Percentiles rank a stretch among this genome's conserved stretches.
These are phyloP conservation scores for Porites lobata DNA, from an alignment of 92 coral and sea anemone species.

Conservation along the genomic window DNA sequence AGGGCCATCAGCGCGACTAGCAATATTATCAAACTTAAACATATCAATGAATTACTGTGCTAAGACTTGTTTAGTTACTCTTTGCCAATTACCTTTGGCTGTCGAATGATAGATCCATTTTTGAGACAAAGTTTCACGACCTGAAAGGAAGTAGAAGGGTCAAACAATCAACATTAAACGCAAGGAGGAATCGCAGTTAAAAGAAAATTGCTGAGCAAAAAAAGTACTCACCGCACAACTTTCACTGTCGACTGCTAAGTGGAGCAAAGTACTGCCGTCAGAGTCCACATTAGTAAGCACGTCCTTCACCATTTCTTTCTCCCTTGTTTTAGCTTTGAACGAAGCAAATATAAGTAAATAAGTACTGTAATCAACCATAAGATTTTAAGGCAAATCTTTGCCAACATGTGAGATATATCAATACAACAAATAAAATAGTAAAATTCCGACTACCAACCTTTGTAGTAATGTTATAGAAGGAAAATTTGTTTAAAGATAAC, in stretches of 20 bases:
- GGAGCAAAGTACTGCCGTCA: conserved; percentile 74
- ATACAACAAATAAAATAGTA: too few relatives aligned
- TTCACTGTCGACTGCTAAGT: conserved; percentile 80
- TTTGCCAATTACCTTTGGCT: conserved; percentile 65
- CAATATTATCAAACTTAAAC: too few relatives aligned
- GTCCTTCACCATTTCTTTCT: conserved; percentile 35
- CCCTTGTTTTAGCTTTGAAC: conserved; percentile 38
- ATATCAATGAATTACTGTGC: too few relatives aligned
- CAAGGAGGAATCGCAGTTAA: background rate
- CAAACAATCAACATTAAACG: background rate
- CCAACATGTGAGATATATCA: too few relatives aligned
- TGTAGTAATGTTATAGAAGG: too few relatives aligned
- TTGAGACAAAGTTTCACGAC: conserved; percentile 67
- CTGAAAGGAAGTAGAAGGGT: conserved; percentile 4
- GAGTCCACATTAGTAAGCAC: conserved; percentile 63
- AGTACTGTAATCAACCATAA: too few relatives aligned
- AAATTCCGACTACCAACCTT: too few relatives aligned
- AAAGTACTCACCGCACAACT: conserved; percentile 27
- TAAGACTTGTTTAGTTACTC: too few relatives aligned
- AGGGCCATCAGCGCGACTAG: too few relatives aligned
- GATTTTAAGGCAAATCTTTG: too few relatives aligned
- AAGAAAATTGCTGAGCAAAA: too few relatives aligned
- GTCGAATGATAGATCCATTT: conserved; percentile 71
- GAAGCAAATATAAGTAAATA: background rate
- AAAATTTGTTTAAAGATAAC: too few relatives aligned